These are phyloP conservation scores for Drymodes brunneopygia DNA, from an alignment of 2,113 vertebrate species.

Conservation along the genomic window DNA sequence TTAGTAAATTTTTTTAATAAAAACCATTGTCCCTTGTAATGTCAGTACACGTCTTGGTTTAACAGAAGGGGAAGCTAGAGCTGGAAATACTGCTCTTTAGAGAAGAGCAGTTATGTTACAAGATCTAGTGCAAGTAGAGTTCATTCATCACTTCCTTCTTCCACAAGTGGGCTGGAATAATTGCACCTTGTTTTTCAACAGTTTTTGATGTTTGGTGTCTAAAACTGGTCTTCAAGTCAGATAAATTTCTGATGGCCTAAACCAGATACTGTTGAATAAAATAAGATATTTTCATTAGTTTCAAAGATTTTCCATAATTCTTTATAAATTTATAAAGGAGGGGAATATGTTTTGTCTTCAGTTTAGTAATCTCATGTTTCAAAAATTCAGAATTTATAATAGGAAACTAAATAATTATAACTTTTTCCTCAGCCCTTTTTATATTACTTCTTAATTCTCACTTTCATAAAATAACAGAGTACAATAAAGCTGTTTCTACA, in stretches of 20 bases:
- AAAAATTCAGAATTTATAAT: neutral
- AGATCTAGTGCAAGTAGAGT: neutral
- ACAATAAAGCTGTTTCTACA: neutral
- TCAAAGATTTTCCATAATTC: neutral
- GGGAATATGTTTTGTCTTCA: neutral
- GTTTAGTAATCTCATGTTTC: neutral
- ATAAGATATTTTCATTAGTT: neutral
- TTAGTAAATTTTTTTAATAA: no score
- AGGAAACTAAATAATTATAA: neutral
- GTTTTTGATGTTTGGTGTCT: neutral
- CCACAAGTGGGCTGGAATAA: neutral
- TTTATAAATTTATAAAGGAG: neutral
- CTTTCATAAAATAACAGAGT: neutral
- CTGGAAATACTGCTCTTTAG: neutral
- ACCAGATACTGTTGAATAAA: neutral
- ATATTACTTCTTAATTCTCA: neutral
- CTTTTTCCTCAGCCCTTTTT: neutral
- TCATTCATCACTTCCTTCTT: neutral
- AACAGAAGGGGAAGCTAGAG: neutral
- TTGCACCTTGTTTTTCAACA: neutral
- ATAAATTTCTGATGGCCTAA: neutral
- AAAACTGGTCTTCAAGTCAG: neutral
- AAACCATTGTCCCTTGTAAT: neutral
- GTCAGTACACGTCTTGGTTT: neutral
- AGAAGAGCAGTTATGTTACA: neutral